phyloP scores from a whole-genome alignment of 2,113 vertebrate genomes.

The Micromys minutus region DNA sequence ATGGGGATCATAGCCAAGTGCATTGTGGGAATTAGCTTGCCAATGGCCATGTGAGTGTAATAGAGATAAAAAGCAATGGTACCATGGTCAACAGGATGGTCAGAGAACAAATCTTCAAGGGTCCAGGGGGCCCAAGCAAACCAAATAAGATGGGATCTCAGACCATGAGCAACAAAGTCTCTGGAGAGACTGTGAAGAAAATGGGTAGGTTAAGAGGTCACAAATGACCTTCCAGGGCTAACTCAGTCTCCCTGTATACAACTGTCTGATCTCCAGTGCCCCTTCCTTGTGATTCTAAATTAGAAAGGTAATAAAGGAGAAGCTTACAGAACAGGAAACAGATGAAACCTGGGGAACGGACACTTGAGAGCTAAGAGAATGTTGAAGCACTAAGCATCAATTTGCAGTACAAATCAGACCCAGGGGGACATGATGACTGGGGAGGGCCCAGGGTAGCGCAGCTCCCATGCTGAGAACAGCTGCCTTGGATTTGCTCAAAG shows the following conservation, averaged over 20 bases:
- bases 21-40: background rate
- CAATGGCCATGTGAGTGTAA: accelerated
- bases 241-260: background rate
- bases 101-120: too few relatives aligned
- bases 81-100: background rate
- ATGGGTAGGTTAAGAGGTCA: background rate
- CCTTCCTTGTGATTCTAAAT: background rate
- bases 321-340: background rate
- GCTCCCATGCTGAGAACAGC: background rate
- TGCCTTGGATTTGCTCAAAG: slow-evolving; percentile 2
- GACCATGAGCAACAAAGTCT: background rate
- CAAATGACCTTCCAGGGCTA: background rate
- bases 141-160: background rate
- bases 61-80: background rate
- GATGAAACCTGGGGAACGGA: background rate
- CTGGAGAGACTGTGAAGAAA: background rate
- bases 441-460: background rate
- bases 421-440: background rate
- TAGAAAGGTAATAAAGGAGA: background rate
- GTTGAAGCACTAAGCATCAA: slow-evolving; percentile 1
- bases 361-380: slow-evolving; percentile 35
- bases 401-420: slow-evolving; percentile 16
- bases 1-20: background rate
- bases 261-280: background rate
- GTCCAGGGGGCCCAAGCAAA: background rate